Base-by-base conservation (phyloP, 2,888 invertebrate genomes). In the Drosophila quasianomalipes region DNA sequence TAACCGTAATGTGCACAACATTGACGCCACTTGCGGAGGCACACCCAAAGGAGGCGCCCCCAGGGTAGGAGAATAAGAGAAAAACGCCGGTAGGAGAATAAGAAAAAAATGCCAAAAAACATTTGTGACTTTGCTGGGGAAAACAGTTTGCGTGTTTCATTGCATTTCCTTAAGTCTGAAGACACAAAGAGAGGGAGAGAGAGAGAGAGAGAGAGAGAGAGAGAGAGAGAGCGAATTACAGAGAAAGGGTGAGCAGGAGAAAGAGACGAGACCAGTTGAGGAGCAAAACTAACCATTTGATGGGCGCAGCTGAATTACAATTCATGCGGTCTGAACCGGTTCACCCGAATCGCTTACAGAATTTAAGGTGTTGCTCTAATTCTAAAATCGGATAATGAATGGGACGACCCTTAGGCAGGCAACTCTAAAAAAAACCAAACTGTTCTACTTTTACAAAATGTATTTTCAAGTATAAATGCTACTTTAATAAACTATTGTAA, bases 1-100 rank as follows among this genome's bases (percentile, higher is more conserved):
- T 85, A 84, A 80, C 80, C 76, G 83, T 87, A 87, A 89, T 89
- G 89, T 83, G 79, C 81, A 83, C 80, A 87, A 79, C 85, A 85
- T 79, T 87, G 79, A 81, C 79, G 85, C 88, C 88, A 81, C 74
- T 81, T 80, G 66, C 63, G 37, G 30, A 44, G 64, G 49, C 76
- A 62, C 79, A 67, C 70, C 82, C 82, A 71, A 78, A 78, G 62
- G 68, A 70, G 61, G 52, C 51, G 66, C 41, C 60, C 33, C 44
- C 47, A 31, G 6, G 22, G 22, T 22, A 22, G 22, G 22, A 22
- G 22, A 22, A 22, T 22, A 22, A 22, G 22, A 22, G 22, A 22
- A 22, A 22, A 22, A 22, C 22, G 22, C 22, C 22, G 22, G 22
- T 22, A 22, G 22, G 22, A 22, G 22, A 22, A 22, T 22, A 22